Evolutionary conservation across 1,140 invertebrate species (phyloP), one percentile per base, ranked within the genome.

Genomic region (Zaprionus camerounensis): DNA sequence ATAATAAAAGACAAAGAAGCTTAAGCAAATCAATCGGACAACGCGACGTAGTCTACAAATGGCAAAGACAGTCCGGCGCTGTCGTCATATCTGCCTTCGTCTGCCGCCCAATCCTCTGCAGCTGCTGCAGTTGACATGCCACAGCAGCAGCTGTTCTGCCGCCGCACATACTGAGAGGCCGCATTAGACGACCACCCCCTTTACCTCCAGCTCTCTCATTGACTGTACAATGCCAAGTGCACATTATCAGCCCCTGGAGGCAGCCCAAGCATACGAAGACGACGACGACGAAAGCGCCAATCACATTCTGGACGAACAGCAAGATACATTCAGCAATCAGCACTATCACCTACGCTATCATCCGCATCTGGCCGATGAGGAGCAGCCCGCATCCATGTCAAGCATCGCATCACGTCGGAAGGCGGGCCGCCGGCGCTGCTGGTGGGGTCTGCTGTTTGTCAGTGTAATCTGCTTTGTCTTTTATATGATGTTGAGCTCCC

Each of bases 161-260:
- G 44, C 55, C 31, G 56, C 55, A 20, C 17, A 11, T 15, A 38
- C 20, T 20, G 28, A 41, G 15, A 41, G 3, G 12, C 28, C 38
- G 44, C 57, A 22, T 53, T 26, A 11, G 20, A 9, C 41, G 9
- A 13, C 53, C 1, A 17, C 22, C 24, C 24, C 24, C 24, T 26
- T 26, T 26, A 26, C 24, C 24, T 26, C 4, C 22, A 12, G 9
- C 24, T 26, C 13, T 12, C 24, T 17, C 58, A 38, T 38, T 15
- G 7, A 17, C 55, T 36, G 53, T 53, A 82, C 57, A 73, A 91
- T 91, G 87, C 80, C 87, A 57, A 91, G 83, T 74, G 87, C 87
- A 65, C 81, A 87, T 26, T 91, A 91, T 31, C 78, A 81, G 70
- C 73, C 87, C 71, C 82, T 90, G 49, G 76, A 59, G 61, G 51